Percentiles rank a stretch among this genome's conserved stretches.
Conservation (phyloP, 1,140 invertebrate species). For the Drosophila ananassae region DNA sequence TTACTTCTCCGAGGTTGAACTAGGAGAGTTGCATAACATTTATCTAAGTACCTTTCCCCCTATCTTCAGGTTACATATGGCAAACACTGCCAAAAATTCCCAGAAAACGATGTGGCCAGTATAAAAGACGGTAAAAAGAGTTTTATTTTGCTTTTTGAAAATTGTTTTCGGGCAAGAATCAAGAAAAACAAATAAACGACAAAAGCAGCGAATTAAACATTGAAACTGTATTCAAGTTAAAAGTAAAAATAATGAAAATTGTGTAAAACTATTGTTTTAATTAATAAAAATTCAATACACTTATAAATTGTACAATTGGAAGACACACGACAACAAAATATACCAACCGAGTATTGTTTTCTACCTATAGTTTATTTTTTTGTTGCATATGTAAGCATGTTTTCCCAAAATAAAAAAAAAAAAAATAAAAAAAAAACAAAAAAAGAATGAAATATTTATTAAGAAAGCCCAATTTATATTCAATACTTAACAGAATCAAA, state of each 20-base stretch:
- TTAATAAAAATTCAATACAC: constrained; percentile 56
- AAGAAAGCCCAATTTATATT: constrained; percentile 3
- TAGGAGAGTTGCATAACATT: neutral
- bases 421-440: neutral
- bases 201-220: constrained; percentile 76
- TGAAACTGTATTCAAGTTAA: constrained; percentile 58
- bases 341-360: constrained; percentile 5
- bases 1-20: neutral
- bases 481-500: constrained; percentile 22
- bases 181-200: constrained; percentile 72
- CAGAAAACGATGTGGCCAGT: neutral
- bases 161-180: constrained; percentile 15
- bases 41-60: neutral
- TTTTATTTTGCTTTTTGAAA: constrained; percentile 2
- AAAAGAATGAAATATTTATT: neutral
- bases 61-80: constrained; percentile 2
- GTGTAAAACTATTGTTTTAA: constrained; percentile 58
- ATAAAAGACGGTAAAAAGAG: constrained; percentile 1
- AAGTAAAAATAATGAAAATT: constrained; percentile 42
- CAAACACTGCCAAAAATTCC: constrained; percentile 4
- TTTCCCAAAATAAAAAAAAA: constrained; percentile 5
- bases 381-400: neutral
- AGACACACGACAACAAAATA: constrained; percentile 46
- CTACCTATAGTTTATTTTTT: constrained; percentile 2
- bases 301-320: constrained; percentile 57